These are phyloP conservation scores for Pteruthius melanotis DNA, from an alignment of 2,113 vertebrate species.

Conservation along the genomic window DNA sequence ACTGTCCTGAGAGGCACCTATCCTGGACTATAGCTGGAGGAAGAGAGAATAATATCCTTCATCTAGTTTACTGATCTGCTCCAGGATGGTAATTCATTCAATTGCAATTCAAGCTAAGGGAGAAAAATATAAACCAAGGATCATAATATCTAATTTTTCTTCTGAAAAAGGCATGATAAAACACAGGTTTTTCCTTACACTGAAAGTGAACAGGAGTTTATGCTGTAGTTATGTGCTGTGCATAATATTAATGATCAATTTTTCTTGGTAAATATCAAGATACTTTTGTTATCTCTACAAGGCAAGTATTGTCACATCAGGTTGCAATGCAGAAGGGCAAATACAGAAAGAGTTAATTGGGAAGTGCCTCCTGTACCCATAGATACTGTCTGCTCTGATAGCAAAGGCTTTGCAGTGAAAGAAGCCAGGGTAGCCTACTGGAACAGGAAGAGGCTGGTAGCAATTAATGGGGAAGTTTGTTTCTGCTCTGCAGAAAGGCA, in stretches of 20 bases:
- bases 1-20: not conserved
- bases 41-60: not conserved
- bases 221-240: not conserved
- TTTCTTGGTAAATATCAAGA: not conserved
- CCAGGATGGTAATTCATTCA: not conserved
- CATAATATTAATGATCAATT: not conserved
- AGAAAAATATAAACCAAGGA: not conserved
- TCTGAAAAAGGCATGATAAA: not conserved
- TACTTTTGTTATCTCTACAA: not conserved
- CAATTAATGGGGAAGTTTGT: constrained; percentile 64
- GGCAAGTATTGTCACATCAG: not conserved
- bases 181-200: not conserved
- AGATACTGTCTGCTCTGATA: not conserved
- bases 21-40: not conserved
- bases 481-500: constrained; percentile 57
- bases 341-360: constrained; percentile 9
- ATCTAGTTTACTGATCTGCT: not conserved
- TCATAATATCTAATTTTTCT: not conserved
- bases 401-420: constrained; percentile 34
- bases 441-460: constrained; percentile 56
- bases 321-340: not conserved
- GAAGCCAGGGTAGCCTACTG: constrained; percentile 39
- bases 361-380: not conserved
- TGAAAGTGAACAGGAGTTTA: not conserved
- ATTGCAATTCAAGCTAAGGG: not conserved